Conservation (phyloP, 2,888 invertebrate species). For the Ectropis crepuscularia region DNA sequence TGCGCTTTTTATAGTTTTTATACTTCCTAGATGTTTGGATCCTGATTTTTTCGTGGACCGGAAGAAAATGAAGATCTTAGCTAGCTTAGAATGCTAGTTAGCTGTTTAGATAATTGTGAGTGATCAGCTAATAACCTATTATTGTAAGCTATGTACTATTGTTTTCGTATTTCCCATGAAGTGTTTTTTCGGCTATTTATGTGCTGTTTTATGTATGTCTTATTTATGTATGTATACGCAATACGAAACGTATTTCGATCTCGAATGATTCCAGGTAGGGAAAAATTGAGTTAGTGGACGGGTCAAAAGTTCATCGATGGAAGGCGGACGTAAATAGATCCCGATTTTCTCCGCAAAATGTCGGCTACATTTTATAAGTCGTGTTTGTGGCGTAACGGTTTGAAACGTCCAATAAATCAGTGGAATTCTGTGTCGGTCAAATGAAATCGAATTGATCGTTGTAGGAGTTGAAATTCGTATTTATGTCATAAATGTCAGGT, state of each 20-base stretch:
- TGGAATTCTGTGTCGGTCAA: slow-evolving; percentile 20
- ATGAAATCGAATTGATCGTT: slow-evolving; percentile 29
- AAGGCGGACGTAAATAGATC: slow-evolving; percentile 17
- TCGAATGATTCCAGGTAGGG: slow-evolving; percentile 3
- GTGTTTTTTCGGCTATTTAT: too few species aligned
- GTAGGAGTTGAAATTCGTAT: slow-evolving; percentile 14
- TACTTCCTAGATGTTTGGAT: too few species aligned
- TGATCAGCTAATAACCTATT: too few species aligned
- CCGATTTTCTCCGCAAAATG: slow-evolving; percentile 16
- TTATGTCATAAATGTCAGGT: slow-evolving; percentile 19
- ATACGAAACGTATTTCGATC: slow-evolving; percentile 1
- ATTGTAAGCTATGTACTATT: too few species aligned
- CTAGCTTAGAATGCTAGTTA: too few species aligned
- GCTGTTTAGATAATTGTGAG: too few species aligned
- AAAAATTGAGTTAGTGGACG: slow-evolving; percentile 3
- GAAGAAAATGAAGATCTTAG: too few species aligned
- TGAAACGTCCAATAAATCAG: slow-evolving; percentile 28
- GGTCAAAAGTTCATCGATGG: slow-evolving; percentile 16
- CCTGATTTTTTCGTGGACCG: too few species aligned
- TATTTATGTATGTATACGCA: not conserved
- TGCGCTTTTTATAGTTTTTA: too few species aligned
- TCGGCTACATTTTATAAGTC: slow-evolving; percentile 14
- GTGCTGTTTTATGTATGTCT: not conserved
- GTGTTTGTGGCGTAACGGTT: slow-evolving; percentile 11
- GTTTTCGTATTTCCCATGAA: too few species aligned